Conservation (phyloP, 2,113 vertebrate genomes). For the Neomonachus schauinslandi region DNA sequence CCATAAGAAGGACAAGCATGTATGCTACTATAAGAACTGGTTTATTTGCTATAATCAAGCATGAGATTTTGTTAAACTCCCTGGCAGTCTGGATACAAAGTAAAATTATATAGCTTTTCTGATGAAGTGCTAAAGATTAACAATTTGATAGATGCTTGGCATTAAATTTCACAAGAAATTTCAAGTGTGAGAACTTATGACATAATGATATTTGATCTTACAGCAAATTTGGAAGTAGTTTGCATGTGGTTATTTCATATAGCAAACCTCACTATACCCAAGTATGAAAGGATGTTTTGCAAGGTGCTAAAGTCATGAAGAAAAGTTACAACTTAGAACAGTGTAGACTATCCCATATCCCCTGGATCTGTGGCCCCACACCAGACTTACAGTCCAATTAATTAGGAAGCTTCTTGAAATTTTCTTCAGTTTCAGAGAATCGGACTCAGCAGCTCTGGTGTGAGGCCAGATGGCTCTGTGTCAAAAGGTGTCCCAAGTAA, state of each 20-base stretch:
- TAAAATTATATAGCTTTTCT: not conserved
- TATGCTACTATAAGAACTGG: not conserved
- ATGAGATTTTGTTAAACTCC: slow-evolving; percentile 24
- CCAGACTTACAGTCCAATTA: not conserved
- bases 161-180: not conserved
- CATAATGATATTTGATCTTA: not conserved
- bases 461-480: not conserved
- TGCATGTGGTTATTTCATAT: not conserved
- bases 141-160: not conserved
- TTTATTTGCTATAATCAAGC: slow-evolving; percentile 2
- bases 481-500: not conserved
- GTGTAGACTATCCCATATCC: not conserved
- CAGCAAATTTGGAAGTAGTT: not conserved
- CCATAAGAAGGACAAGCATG: not conserved
- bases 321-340: not conserved
- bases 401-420: not conserved
- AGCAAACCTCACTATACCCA: not conserved
- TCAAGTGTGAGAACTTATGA: not conserved
- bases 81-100: not conserved
- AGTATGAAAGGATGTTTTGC: not conserved
- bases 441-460: not conserved
- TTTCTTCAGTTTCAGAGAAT: not conserved
- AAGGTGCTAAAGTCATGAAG: slow-evolving; percentile 22
- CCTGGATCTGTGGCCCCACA: not conserved
- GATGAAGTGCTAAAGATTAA: not conserved